Evolutionary conservation across 2,888 invertebrate genomes (phyloP).

Genomic region (Rosalia funebris): DNA sequence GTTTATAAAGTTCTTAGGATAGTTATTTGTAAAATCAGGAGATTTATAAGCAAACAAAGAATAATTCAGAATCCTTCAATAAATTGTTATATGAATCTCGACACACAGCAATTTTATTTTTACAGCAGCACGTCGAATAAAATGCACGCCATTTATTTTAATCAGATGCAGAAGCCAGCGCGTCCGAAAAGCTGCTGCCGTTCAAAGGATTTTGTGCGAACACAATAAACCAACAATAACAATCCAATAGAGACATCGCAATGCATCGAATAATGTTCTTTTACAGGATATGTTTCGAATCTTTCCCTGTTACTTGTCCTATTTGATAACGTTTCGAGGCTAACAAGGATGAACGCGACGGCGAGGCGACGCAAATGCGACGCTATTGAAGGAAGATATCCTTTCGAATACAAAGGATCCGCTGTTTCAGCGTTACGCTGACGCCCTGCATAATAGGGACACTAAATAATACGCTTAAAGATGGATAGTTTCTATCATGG

Average conservation of each 20-base stretch:
- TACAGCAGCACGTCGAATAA: not conserved
- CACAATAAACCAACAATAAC: conserved; percentile 5
- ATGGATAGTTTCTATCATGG: not conserved
- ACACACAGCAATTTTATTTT: too few relatives aligned
- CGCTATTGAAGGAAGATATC: conserved; percentile 14
- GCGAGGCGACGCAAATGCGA: conserved; percentile 2
- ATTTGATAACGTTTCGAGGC: conserved; percentile 21
- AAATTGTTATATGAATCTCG: too few relatives aligned
- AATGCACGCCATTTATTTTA: not conserved
- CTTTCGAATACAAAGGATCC: conserved; percentile 8
- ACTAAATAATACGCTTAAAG: conserved; percentile 3
- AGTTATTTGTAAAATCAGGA: too few relatives aligned
- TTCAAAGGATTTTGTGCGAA: conserved; percentile 2
- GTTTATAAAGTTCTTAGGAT: too few relatives aligned
- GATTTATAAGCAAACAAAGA: too few relatives aligned
- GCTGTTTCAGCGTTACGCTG: conserved; percentile 13
- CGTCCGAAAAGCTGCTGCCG: not conserved
- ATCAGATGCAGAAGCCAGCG: not conserved
- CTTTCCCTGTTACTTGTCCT: conserved; percentile 6
- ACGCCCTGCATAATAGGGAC: conserved; percentile 10
- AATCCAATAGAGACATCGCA: conserved; percentile 1
- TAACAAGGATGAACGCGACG: conserved; percentile 9
- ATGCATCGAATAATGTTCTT: conserved; percentile 13
- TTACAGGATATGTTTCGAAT: conserved; percentile 16
- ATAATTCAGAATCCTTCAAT: too few relatives aligned